Base-by-base conservation (phyloP, 2,113 vertebrate genomes). In the Excalfactoria chinensis region DNA sequence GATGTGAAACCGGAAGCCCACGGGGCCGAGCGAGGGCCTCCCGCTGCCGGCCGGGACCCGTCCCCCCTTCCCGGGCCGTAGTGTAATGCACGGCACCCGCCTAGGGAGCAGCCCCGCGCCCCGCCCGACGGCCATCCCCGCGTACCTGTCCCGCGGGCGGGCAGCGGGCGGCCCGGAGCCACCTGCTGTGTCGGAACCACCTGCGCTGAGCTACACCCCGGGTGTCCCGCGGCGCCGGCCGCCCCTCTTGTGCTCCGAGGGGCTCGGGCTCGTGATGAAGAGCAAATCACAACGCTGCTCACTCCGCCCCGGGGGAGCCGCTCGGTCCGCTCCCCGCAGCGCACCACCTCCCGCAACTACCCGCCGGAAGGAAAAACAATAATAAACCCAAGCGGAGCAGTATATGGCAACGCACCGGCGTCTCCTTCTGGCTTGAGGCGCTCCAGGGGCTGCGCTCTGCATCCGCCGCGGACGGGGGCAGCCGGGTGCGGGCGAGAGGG, bases 1-100 rank as follows among this genome's bases (percentile, higher is more conserved):
- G 20, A 43, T 71, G 62, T 72, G 88, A 82, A 93, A 91, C 70
- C 90, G 95, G 92, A 95, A 94, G 81, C 60, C 49, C 66, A 70
- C 32, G 37, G 80, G 9, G 60, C 44, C n/a, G 68, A 30, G 63
- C 37, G 4, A 4, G 22, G 83, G 88, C 91, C 89, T 68, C 89
- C 67, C 6, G 64, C 67, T 25, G 30, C 22, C 35, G 55, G 20
- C 46, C 20, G 17, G 58, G 56, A 8, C 48, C 30, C 30, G 21
- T 15, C 37, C 6, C 20, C 21, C 21, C 41, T 44, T 32, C 64
- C 44, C 49, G 34, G 59, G 6, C n/a, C 17, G 5, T 82, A 92
- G 73, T 40, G 86, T 43, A 91, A 88, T 34, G 51, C 69, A 13
- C 41, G 60, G 7, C 18, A 5, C 48, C 58, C 19, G 25, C 55